Percentiles rank a stretch among this genome's conserved stretches.
Evolutionary conservation across 2,888 invertebrate genomes (phyloP).

Genomic region (Ectropis crepuscularia): DNA sequence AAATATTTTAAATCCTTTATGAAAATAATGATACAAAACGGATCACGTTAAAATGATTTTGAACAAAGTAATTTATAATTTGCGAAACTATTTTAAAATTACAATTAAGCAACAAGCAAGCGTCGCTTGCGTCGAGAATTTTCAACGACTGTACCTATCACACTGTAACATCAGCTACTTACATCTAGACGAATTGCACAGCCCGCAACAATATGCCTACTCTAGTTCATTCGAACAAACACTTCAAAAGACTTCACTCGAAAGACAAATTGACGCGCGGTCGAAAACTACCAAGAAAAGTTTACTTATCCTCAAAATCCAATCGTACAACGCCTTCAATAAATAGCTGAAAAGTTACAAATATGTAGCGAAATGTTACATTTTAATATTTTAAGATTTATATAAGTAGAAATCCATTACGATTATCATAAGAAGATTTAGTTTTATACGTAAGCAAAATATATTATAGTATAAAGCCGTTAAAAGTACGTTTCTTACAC

Average conservation of each 20-base stretch:
- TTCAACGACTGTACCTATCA: constrained; percentile 47
- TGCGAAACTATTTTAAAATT: constrained; percentile 33
- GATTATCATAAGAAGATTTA: constrained; percentile 67
- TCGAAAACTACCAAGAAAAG: constrained; percentile 55
- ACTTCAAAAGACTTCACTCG: constrained; percentile 59
- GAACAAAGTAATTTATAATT: constrained; percentile 18
- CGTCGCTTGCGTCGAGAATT: constrained; percentile 46
- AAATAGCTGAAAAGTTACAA: constrained; percentile 54
- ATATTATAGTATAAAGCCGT: constrained; percentile 64
- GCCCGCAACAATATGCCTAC: constrained; percentile 73
- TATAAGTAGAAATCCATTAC: constrained; percentile 56
- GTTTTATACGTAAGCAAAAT: constrained; percentile 63
- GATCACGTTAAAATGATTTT: constrained; percentile 11
- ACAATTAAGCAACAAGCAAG: constrained; percentile 46
- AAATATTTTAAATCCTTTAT: neutral
- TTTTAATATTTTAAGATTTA: constrained; percentile 41
- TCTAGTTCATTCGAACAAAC: constrained; percentile 64
- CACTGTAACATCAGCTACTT: constrained; percentile 63
- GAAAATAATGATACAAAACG: constrained; percentile 13
- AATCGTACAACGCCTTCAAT: constrained; percentile 47
- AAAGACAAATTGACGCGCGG: constrained; percentile 71
- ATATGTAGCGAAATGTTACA: constrained; percentile 51
- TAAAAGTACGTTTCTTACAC: constrained; percentile 56
- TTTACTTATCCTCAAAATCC: constrained; percentile 39
- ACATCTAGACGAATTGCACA: constrained; percentile 75